Evolutionary conservation across 2,113 vertebrate genomes (phyloP), one percentile per base, ranked within the genome.

Genomic region (Oxyruncus cristatus): DNA sequence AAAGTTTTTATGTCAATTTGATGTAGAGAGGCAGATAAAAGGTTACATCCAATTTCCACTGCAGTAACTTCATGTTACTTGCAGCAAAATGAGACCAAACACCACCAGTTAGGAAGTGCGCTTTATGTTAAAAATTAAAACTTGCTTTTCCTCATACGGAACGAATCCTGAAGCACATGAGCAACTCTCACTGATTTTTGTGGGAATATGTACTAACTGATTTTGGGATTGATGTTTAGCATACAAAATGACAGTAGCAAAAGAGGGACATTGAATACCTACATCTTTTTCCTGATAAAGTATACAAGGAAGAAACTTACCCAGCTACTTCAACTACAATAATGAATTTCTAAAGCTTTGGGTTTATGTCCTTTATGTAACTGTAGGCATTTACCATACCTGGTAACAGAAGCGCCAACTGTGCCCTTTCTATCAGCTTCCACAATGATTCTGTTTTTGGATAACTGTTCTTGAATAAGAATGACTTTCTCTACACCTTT

Each of bases 401-500:
- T 99, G 97, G 99, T 99, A 50, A 99, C 99, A 5, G 99, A 99
- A 33, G 99, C 99, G 1, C 99, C 99, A 15, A 99, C 99, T 0
- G 99, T 97, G 30, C 99, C 99, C 96, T 99, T 99, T 94, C 99
- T 98, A 92, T 99, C 99, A 47, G 99, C 99, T 81, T 99, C 99
- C 97, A 99, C 99, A 66, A 99, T 99, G 78, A 99, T 99, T 90
- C 99, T 98, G 97, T 99, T 99, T 98, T 99, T 99, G 23, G 99
- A 99, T 75, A 99, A 98, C 97, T 99, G 99, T 83, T 99, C 99
- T 96, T 99, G 99, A 97, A 99, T 99, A 72, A 99, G 98, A 97
- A 99, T 99, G 3, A 99, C 99, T 96, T 99, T 99, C 93, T 99
- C 99, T 50, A 99, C 99, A 84, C 99, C 99, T 98, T 99, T 99